A percentile compares a stretch with the other conserved stretches of the same genome.
Evolutionary conservation across 2,113 vertebrate genomes (phyloP).

Genomic region (Pterocles gutturalis): DNA sequence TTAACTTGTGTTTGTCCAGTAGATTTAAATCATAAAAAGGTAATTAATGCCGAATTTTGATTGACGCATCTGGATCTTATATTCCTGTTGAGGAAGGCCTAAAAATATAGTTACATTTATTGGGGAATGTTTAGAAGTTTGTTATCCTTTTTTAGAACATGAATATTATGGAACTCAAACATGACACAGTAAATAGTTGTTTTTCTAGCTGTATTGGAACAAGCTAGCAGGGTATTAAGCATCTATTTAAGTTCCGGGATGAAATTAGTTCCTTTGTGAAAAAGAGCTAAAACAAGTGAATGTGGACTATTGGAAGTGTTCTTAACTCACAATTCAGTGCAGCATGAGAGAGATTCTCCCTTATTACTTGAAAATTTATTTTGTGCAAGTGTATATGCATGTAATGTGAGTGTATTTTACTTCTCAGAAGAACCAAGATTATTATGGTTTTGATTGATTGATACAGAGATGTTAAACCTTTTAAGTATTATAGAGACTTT

Average conservation of each 20-base stretch:
- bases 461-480: not conserved
- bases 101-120: not conserved
- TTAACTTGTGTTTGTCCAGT: not conserved
- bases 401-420: not conserved
- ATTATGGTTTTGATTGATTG: not conserved
- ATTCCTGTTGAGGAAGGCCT: not conserved
- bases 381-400: not conserved
- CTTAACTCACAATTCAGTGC: not conserved
- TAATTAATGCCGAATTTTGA: not conserved
- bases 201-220: not conserved
- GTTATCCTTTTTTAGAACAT: not conserved
- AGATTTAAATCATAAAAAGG: not conserved
- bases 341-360: not conserved
- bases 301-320: not conserved
- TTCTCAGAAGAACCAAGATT: not conserved
- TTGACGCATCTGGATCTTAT: not conserved
- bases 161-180: not conserved
- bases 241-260: not conserved
- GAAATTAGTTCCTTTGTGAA: not conserved
- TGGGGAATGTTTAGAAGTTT: not conserved
- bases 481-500: not conserved
- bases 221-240: not conserved
- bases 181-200: not conserved
- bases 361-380: not conserved
- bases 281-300: not conserved